Conservation (phyloP, 2,797 vertebrate species). For the Hephaestus fuliginosus region DNA sequence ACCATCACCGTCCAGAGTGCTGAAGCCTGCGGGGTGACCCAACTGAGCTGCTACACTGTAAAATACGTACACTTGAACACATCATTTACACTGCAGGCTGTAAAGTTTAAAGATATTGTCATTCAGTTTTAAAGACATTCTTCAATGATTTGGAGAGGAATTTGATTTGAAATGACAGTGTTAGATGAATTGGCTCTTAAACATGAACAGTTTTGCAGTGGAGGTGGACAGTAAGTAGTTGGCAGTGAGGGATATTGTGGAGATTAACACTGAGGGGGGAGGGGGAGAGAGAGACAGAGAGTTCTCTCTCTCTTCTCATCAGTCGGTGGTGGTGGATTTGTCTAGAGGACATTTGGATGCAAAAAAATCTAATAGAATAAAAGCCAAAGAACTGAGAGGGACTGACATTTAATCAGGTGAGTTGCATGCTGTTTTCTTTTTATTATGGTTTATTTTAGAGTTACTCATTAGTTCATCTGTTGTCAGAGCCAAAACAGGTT, state of each 20-base stretch:
- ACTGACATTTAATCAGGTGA: constrained; percentile 59
- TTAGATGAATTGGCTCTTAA: background rate
- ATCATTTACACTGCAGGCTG: background rate
- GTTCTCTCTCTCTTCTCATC: constrained; percentile 14
- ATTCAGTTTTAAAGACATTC: too few species aligned
- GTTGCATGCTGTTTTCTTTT: constrained; percentile 29
- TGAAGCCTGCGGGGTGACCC: background rate
- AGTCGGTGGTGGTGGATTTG: constrained; percentile 56
- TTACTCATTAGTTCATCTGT: background rate
- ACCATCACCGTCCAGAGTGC: constrained; percentile 10
- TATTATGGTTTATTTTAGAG: background rate
- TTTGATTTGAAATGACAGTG: background rate
- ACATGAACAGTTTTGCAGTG: constrained; percentile 8
- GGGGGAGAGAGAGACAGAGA: constrained; percentile 13
- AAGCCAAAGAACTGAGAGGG: constrained; percentile 13
- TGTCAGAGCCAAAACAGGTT: background rate
- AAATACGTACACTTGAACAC: background rate
- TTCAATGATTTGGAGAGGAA: background rate
- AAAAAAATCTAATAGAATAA: constrained; percentile 14
- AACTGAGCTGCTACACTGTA: background rate
- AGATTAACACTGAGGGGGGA: constrained; percentile 71
- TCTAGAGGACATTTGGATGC: constrained; percentile 49
- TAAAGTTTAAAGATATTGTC: too few species aligned
- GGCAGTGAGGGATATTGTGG: constrained; percentile 63
- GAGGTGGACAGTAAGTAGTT: constrained; percentile 52